These are phyloP conservation scores for Leptogaster cylindrica DNA, from an alignment of 2,888 invertebrate genomes.

Conservation along the genomic window DNA sequence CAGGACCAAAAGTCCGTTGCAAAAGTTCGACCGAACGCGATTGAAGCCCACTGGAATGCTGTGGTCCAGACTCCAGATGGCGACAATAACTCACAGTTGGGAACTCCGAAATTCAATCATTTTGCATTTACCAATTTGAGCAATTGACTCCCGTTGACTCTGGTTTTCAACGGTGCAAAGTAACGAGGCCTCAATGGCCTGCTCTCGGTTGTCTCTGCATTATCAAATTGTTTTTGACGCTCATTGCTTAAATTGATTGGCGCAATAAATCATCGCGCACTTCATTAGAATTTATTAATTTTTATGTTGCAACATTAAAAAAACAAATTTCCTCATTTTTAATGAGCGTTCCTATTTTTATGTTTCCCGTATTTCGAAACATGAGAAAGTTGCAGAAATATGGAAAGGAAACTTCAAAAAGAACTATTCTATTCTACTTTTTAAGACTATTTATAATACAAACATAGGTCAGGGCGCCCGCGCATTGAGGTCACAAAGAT, in stretches of 20 bases:
- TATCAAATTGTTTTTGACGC: slow-evolving; percentile 38
- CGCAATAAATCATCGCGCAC: slow-evolving; percentile 33
- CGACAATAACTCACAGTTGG: background rate
- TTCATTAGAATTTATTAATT: slow-evolving; percentile 38
- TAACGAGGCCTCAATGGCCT: slow-evolving; percentile 34
- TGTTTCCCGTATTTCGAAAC: no score
- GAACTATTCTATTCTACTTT: no score
- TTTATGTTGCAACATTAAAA: slow-evolving; percentile 6
- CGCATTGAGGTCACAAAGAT: no score
- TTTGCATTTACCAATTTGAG: slow-evolving; percentile 17
- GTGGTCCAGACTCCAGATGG: no score
- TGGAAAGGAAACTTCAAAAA: no score
- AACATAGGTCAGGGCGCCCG: no score
- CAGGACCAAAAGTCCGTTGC: no score
- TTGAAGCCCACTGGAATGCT: no score
- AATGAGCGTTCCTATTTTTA: background rate
- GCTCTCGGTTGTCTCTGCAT: slow-evolving; percentile 23
- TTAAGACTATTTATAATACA: no score
- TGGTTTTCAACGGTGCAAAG: slow-evolving; percentile 26
- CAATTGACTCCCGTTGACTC: slow-evolving; percentile 38
- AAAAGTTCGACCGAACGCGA: no score
- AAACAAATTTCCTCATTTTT: background rate
- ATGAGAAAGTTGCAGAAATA: no score
- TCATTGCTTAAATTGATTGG: slow-evolving; percentile 33
- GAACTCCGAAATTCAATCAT: slow-evolving; percentile 16